A percentile compares a stretch with the other conserved stretches of the same genome.
These are phyloP conservation scores for Kuschelorhynchus macadamiae DNA, from an alignment of 2,888 invertebrate genomes.

Conservation along the genomic window DNA sequence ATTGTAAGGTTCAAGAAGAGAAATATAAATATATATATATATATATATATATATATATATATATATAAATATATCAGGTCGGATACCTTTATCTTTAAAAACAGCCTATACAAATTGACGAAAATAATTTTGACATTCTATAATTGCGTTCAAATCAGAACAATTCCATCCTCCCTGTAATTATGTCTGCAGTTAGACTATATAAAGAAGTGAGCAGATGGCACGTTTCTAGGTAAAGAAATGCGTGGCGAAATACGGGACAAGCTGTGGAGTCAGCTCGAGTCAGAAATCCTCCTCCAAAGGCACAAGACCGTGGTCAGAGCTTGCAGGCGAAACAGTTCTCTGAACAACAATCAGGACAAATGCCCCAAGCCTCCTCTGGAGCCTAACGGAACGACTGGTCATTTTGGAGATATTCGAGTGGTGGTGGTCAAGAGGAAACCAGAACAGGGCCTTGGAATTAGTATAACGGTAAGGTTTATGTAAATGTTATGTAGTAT, in stretches of 20 bases:
- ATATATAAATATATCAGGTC: too few relatives aligned
- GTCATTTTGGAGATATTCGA: slow-evolving; percentile 72
- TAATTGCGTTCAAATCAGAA: too few relatives aligned
- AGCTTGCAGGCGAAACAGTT: slow-evolving; percentile 73
- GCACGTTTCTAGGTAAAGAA: slow-evolving; percentile 72
- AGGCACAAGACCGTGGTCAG: slow-evolving; percentile 85
- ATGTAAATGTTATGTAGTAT: slow-evolving; percentile 28
- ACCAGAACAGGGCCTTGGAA: slow-evolving; percentile 85
- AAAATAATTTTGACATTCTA: too few relatives aligned
- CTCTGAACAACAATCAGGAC: slow-evolving; percentile 61
- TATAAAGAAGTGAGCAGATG: too few relatives aligned
- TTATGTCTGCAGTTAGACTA: too few relatives aligned
- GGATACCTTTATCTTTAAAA: too few relatives aligned
- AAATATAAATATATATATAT: too few relatives aligned
- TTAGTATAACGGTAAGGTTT: slow-evolving; percentile 86
- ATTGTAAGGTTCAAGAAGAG: too few relatives aligned
- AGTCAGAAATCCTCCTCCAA: slow-evolving; percentile 89
- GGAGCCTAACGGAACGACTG: slow-evolving; percentile 59
- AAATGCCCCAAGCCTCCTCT: slow-evolving; percentile 59
- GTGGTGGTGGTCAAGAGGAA: slow-evolving; percentile 79
- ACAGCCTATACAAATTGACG: too few relatives aligned
- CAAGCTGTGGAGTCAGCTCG: slow-evolving; percentile 85
- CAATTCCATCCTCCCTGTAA: too few relatives aligned
- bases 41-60: too few relatives aligned
- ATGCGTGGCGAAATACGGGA: slow-evolving; percentile 86